phyloP scores from a whole-genome alignment of 2,113 vertebrate genomes.

The Lota lota region DNA sequence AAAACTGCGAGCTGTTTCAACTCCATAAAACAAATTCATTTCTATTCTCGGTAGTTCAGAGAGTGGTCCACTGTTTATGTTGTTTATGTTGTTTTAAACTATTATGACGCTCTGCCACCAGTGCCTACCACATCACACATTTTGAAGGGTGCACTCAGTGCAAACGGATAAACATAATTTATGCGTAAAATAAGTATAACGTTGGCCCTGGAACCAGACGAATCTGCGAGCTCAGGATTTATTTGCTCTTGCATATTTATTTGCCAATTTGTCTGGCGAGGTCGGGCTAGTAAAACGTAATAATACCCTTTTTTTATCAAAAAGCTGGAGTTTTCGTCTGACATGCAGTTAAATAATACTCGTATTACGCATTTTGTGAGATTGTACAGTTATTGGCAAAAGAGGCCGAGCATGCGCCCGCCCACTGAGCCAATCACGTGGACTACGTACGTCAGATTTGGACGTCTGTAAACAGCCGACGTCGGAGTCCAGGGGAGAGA shows the following conservation, averaged over 20 bases:
- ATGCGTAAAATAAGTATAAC: neutral
- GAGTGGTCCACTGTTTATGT: no score
- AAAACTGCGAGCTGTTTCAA: slow-evolving; percentile 4
- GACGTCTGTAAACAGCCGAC: slow-evolving; percentile 65
- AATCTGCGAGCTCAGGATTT: no score
- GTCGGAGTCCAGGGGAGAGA: slow-evolving; percentile 70
- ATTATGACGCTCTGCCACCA: neutral
- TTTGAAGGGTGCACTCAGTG: neutral
- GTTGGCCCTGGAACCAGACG: no score
- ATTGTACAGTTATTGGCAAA: no score
- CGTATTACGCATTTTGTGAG: neutral
- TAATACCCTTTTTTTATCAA: no score
- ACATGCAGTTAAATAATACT: neutral
- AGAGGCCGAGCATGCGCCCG: slow-evolving; percentile 38
- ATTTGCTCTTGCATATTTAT: no score
- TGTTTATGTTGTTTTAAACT: neutral
- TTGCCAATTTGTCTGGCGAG: no score
- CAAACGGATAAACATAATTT: neutral
- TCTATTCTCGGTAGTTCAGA: no score
- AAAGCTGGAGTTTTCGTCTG: no score
- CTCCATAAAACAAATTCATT: no score
- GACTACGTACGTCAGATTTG: slow-evolving; percentile 43
- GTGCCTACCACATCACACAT: neutral
- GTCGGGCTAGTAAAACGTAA: no score
- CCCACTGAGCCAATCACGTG: slow-evolving; percentile 46